Conservation (phyloP, 2,113 vertebrate genomes). For the Ptychochromis oligacanthus region DNA sequence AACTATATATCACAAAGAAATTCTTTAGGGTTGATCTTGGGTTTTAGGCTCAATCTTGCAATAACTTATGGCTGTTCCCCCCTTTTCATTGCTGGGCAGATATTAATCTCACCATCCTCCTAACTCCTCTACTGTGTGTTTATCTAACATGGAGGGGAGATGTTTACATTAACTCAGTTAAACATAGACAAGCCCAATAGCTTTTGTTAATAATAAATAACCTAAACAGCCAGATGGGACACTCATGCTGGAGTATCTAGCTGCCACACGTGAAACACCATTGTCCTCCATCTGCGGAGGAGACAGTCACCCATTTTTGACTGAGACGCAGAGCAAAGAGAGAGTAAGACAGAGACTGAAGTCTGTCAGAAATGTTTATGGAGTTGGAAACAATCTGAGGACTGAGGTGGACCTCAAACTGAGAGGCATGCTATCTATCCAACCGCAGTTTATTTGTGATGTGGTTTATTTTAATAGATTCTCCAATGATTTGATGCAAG, state of each 20-base stretch:
- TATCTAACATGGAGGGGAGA: constrained; percentile 64
- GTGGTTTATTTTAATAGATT: constrained; percentile 63
- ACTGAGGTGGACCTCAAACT: constrained; percentile 34
- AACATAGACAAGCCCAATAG: constrained; percentile 64
- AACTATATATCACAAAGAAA: background rate
- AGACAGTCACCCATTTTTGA: constrained; percentile 5
- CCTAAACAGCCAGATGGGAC: constrained; percentile 59
- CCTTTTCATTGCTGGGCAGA: background rate
- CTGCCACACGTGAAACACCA: constrained; percentile 35
- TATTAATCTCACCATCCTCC: constrained; percentile 48
- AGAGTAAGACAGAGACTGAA: background rate
- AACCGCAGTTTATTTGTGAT: constrained; percentile 52
- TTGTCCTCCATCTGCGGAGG: constrained; percentile 17
- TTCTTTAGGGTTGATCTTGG: background rate
- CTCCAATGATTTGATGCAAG: constrained; percentile 40
- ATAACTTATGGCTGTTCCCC: background rate
- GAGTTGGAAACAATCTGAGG: constrained; percentile 33
- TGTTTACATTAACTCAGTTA: constrained; percentile 73
- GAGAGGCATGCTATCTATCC: constrained; percentile 33
- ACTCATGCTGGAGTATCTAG: constrained; percentile 29
- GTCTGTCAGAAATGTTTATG: constrained; percentile 20
- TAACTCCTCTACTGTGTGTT: constrained; percentile 62
- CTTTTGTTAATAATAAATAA: constrained; percentile 79
- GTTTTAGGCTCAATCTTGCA: background rate
- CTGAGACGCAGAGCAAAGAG: background rate